These are phyloP conservation scores for Heliconius ismenius DNA, from an alignment of 2,888 invertebrate species.

Conservation along the genomic window DNA sequence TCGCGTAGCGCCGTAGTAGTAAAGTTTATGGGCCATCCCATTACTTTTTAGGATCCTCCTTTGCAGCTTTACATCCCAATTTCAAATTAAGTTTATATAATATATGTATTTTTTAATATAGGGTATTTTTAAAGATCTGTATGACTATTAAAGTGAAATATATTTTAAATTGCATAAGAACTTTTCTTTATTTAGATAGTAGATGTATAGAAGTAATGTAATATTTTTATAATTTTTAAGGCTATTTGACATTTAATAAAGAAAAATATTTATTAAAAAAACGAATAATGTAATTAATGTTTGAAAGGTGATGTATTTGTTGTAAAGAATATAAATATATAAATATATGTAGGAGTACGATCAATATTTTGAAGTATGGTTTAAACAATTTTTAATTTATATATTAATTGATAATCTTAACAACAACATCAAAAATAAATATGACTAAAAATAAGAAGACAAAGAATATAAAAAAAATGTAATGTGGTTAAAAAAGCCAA, in stretches of 20 bases:
- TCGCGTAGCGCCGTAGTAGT: constrained; percentile 4
- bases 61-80: neutral
- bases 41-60: constrained; percentile 9
- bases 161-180: neutral
- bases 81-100: neutral
- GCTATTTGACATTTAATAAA: no score
- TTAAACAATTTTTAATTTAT: no score
- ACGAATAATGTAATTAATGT: no score
- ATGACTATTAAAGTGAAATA: neutral
- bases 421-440: neutral
- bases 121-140: neutral
- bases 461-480: neutral
- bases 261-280: neutral
- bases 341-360: no score
- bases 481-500: neutral
- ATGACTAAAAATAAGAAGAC: neutral
- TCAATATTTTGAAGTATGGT: no score
- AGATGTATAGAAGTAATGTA: no score
- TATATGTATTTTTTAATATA: neutral
- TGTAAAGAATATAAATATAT: no score
- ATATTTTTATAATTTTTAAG: no score
- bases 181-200: no score
- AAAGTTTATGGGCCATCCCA: constrained; percentile 19
- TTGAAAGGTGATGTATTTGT: no score
- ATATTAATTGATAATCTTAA: no score